Percentiles rank a stretch among this genome's conserved stretches.
phyloP scores from a whole-genome alignment of 2,113 vertebrate species.

The Eulemur rufifrons region DNA sequence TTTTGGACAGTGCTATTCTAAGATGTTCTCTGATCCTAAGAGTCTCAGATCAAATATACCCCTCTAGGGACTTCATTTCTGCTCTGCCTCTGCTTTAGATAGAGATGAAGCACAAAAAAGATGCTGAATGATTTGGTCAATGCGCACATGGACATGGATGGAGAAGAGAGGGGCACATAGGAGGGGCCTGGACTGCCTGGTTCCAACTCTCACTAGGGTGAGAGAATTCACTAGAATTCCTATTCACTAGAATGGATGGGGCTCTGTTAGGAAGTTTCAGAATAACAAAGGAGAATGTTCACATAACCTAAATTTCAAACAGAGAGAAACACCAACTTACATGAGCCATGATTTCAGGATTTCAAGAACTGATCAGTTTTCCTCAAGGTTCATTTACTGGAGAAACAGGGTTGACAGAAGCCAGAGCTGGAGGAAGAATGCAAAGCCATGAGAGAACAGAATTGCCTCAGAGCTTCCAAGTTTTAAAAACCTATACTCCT shows the following conservation, averaged over 20 bases:
- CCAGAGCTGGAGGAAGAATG: constrained; percentile 26
- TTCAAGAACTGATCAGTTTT: constrained; percentile 18
- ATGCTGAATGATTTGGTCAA: neutral
- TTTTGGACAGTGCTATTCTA: neutral
- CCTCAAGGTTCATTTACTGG: constrained; percentile 10
- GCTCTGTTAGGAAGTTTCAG: neutral
- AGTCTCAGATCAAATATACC: neutral
- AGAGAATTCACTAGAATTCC: too few species aligned
- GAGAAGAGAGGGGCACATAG: neutral
- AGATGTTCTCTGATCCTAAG: too few species aligned
- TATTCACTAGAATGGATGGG: neutral
- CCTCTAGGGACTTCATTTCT: neutral
- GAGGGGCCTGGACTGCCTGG: neutral
- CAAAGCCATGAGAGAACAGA: constrained; percentile 10
- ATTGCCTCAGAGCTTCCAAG: neutral
- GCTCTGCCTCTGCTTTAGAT: neutral
- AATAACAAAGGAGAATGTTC: constrained; percentile 15
- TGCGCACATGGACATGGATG: neutral
- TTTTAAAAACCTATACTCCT: neutral
- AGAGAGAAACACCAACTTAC: constrained; percentile 66
- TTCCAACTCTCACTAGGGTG: neutral
- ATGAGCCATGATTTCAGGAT: constrained; percentile 65
- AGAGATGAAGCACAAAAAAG: neutral
- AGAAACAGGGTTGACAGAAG: constrained; percentile 16
- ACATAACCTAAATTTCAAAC: neutral